A percentile compares a stretch with the other conserved stretches of the same genome.
phyloP scores from a whole-genome alignment of 2,888 invertebrate species.

The Myopa testacea region DNA sequence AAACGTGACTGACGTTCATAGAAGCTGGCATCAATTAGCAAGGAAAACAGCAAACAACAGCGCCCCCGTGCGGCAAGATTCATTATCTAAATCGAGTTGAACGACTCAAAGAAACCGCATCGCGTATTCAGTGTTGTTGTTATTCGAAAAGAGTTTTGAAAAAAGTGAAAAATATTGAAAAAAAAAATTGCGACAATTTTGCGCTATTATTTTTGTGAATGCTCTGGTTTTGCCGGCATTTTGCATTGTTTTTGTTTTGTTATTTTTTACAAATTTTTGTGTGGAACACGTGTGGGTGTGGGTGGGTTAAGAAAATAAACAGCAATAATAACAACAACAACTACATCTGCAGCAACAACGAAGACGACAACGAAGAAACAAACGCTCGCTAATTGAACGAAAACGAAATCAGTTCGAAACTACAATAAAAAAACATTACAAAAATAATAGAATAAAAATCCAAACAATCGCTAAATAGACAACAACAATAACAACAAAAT shows the following conservation, averaged over 20 bases:
- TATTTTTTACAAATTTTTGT: neutral
- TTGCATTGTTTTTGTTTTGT: too few relatives aligned
- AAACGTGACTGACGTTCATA: neutral
- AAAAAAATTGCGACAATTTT: neutral
- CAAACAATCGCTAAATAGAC: neutral
- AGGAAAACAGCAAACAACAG: neutral
- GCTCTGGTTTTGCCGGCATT: too few relatives aligned
- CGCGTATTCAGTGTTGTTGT: neutral
- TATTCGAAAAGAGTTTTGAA: neutral
- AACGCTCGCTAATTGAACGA: conserved; percentile 32
- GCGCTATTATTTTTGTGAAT: too few relatives aligned
- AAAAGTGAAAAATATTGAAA: neutral
- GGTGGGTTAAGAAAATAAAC: too few relatives aligned
- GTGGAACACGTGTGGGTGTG: neutral
- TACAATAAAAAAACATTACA: neutral
- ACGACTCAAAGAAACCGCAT: neutral
- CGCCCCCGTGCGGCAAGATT: conserved; percentile 13
- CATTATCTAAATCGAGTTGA: neutral
- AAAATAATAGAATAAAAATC: neutral
- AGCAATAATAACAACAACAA: neutral
- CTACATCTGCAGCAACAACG: conserved; percentile 12
- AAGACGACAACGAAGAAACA: conserved; percentile 34
- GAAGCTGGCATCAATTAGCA: conserved; percentile 24
- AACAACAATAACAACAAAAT: neutral
- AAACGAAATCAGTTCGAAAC: conserved; percentile 26